phyloP scores from a whole-genome alignment of 2,113 vertebrate genomes.

The Melanocharis versteri region DNA sequence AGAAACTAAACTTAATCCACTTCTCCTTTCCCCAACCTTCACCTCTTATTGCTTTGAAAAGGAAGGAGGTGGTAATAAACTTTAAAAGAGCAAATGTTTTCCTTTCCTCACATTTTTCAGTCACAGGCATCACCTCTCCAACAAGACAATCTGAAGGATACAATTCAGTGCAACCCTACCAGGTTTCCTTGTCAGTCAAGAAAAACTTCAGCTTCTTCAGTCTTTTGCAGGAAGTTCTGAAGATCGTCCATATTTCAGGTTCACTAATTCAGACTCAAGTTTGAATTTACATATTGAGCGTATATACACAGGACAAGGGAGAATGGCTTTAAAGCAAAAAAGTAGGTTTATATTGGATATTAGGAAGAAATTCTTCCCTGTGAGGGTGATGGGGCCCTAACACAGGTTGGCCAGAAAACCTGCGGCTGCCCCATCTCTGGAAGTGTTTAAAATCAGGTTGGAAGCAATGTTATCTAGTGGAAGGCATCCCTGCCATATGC shows the following conservation, averaged over 20 bases:
- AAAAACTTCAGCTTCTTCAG: background rate
- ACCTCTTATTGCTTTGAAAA: background rate
- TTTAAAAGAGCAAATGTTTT: background rate
- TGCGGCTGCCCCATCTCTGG: too few relatives aligned
- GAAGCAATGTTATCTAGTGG: background rate
- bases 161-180: background rate
- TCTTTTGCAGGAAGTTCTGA: background rate
- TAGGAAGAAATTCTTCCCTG: background rate
- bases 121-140: background rate
- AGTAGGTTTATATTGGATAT: background rate
- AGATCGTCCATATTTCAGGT: background rate
- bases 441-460: background rate
- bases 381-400: background rate
- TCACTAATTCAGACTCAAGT: background rate
- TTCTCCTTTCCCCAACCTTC: background rate
- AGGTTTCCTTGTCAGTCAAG: background rate
- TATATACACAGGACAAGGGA: background rate
- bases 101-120: background rate
- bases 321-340: background rate
- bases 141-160: background rate
- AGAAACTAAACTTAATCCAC: background rate
- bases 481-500: background rate
- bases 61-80: background rate
- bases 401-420: accelerated
- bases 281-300: background rate